Evolutionary conservation across 2,888 invertebrate genomes (phyloP).

Genomic region (Venustoraphidia nigricollis): DNA sequence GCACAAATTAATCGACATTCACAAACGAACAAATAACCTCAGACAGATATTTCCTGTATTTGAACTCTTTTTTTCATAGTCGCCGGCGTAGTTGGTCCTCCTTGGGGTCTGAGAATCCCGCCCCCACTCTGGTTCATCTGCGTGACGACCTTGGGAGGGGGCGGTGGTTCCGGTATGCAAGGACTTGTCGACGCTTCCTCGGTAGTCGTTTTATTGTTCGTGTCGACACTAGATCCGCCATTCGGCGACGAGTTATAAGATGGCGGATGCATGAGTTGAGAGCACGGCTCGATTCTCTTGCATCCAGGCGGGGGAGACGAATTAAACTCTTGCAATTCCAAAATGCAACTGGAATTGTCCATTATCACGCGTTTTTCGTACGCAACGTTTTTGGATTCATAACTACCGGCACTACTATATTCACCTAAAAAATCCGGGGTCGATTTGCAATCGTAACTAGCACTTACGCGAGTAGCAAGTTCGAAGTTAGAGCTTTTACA

Average conservation of each 20-base stretch:
- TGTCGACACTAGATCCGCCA: constrained; percentile 27
- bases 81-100: constrained; percentile 50
- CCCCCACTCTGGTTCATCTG: constrained; percentile 35
- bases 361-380: constrained; percentile 38
- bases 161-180: constrained; percentile 43
- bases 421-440: constrained; percentile 43
- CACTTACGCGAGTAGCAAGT: constrained; percentile 8
- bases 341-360: constrained; percentile 44
- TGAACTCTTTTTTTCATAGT: constrained; percentile 80
- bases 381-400: constrained; percentile 34
- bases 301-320: constrained; percentile 37
- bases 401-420: constrained; percentile 41
- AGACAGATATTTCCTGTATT: constrained; percentile 86
- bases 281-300: constrained; percentile 34
- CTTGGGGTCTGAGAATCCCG: constrained; percentile 45
- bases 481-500: constrained; percentile 5
- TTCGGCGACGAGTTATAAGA: constrained; percentile 26
- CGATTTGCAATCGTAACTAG: constrained; percentile 31
- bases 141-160: constrained; percentile 37
- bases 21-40: constrained; percentile 22
- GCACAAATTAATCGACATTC: not conserved
- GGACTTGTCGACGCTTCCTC: constrained; percentile 22
- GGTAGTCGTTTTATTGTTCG: constrained; percentile 28
- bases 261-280: constrained; percentile 23
- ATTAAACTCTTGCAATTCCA: constrained; percentile 46